Base-by-base conservation (phyloP, 2,888 invertebrate genomes). In the Scrobipalpa costella region DNA sequence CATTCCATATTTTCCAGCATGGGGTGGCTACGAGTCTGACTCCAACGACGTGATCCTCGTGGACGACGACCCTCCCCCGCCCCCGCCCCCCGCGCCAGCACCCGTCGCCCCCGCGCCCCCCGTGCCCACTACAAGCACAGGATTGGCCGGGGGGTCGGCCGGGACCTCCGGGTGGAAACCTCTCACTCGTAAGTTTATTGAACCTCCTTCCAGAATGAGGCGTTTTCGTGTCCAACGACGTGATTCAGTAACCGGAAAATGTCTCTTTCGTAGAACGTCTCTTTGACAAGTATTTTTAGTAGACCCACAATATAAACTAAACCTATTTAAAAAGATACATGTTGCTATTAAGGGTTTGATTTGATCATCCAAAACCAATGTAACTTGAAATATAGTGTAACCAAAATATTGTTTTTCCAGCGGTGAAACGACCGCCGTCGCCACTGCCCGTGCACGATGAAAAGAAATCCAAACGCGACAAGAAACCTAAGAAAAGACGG, bases 11-110 rank as follows among this genome's bases (percentile, higher is more conserved):
- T n/a, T 60, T 60, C 2, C 80, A 90, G 90, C 89, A 44, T 90
- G 90, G 90, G 90, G 90, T 76, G 88, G 90, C 63, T 88, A 92
- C 85, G 88, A 92, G 79, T 90, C 90, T 15, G 90, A 92, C 80
- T 91, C 92, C 0, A 86, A 92, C 78, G 90, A 91, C 79, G 89
- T 91, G 76, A 90, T 92, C 75, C 81, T 91, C 64, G 91, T 92
- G 73, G 92, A 91, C 73, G 91, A 91, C 76, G 91, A 90, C 70
- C 86, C 88, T 1, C 80, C 78, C 5, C 67, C 81, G 13, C 68
- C 78, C 63, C 65, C 76, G 50, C 66, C 74, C 38, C 33, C 73
- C 15, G 58, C 71, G 64, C 62, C 63, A 63, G 49, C 61, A 63
- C 66, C 76, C 50, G 66, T 73, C 44, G 66, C 74, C 67, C 33